Percentiles rank a stretch among this genome's conserved stretches.
Conservation (phyloP, 2,888 invertebrate species). For the Nymphalis c-album region DNA sequence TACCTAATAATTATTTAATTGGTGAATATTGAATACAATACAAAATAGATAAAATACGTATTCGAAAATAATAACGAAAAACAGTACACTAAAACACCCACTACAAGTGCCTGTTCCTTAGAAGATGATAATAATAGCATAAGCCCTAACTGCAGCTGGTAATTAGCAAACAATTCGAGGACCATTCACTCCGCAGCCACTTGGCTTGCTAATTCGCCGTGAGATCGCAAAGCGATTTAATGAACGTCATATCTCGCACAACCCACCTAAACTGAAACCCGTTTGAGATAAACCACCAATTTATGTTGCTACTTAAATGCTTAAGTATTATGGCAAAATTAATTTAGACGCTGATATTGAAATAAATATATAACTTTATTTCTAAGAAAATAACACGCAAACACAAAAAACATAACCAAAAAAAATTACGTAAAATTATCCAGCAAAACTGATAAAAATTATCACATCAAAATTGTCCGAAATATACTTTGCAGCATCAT, state of each 20-base stretch:
- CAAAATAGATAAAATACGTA: too few species aligned
- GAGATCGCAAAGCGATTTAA: slow-evolving; percentile 34
- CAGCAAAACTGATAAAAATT: slow-evolving; percentile 1
- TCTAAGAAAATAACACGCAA: background rate
- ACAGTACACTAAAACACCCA: slow-evolving; percentile 18
- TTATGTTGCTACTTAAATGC: slow-evolving; percentile 27
- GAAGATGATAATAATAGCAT: slow-evolving; percentile 30
- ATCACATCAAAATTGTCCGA: slow-evolving; percentile 1
- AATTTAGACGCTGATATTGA: slow-evolving; percentile 17
- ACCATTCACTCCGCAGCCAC: slow-evolving; percentile 38
- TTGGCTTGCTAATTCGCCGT: slow-evolving; percentile 38
- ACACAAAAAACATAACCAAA: background rate
- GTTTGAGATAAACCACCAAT: slow-evolving; percentile 34
- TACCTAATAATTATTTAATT: too few species aligned
- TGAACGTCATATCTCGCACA: slow-evolving; percentile 41
- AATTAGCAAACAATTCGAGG: slow-evolving; percentile 40
- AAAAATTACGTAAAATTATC: slow-evolving; percentile 9
- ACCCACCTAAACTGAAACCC: slow-evolving; percentile 39
- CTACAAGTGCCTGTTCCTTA: slow-evolving; percentile 15
- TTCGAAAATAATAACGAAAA: background rate
- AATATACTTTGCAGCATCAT: slow-evolving; percentile 1
- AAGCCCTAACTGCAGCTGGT: slow-evolving; percentile 33
- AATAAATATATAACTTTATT: slow-evolving; percentile 23
- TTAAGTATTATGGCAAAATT: slow-evolving; percentile 26
- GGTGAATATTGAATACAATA: too few species aligned